phyloP scores from a whole-genome alignment of 2,113 vertebrate genomes.

The Eudorcas thomsonii region DNA sequence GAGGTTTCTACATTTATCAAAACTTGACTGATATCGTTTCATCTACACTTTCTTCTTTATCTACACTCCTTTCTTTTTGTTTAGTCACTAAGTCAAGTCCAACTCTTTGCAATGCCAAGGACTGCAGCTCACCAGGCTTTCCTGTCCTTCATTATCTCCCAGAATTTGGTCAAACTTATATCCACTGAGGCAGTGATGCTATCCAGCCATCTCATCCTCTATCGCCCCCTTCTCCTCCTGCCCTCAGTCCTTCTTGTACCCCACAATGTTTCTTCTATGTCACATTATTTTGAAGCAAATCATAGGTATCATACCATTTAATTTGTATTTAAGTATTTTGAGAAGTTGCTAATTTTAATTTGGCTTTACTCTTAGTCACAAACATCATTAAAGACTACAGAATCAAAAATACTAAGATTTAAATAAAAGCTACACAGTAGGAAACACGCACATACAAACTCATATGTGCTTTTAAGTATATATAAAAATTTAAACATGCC shows the following conservation, averaged over 20 bases:
- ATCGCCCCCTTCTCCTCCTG: not conserved
- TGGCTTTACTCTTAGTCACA: not conserved
- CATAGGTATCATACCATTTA: not conserved
- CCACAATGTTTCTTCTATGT: not conserved
- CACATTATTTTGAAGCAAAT: not conserved
- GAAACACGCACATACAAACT: not conserved
- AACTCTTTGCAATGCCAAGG: not conserved
- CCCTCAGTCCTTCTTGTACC: not conserved
- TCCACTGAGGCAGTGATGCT: not conserved
- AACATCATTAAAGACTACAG: not conserved
- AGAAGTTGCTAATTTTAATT: not conserved
- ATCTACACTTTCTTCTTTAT: not conserved
- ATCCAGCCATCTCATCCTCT: not conserved
- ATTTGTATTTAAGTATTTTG: not conserved
- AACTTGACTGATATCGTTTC: not conserved
- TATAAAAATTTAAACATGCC: slow-evolving; percentile 53
- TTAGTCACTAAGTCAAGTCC: not conserved
- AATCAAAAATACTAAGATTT: not conserved
- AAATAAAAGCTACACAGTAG: not conserved
- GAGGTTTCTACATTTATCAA: not conserved
- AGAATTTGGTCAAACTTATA: not conserved
- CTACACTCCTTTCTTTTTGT: not conserved
- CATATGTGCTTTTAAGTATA: not conserved
- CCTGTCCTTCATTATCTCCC: not conserved
- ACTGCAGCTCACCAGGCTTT: not conserved